These are phyloP conservation scores for Calypte anna DNA, from an alignment of 2,113 vertebrate genomes.

Conservation along the genomic window DNA sequence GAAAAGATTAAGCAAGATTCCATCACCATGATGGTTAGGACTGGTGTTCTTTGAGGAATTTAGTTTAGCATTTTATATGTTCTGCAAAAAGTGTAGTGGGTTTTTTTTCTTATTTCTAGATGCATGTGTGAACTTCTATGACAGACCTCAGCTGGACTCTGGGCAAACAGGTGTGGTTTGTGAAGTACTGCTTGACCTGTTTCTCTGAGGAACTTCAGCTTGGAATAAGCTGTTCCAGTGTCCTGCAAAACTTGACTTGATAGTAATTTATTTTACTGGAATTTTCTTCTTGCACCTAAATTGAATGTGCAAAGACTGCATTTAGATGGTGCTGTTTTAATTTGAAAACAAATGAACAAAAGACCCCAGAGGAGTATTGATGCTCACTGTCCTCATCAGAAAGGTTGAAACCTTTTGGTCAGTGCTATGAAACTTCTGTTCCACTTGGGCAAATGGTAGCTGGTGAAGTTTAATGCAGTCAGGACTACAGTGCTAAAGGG, in stretches of 20 bases:
- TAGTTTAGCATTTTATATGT: not conserved
- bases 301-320: not conserved
- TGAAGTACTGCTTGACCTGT: not conserved
- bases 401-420: not conserved
- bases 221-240: not conserved
- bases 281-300: not conserved
- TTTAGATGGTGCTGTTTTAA: not conserved
- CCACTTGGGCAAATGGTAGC: not conserved
- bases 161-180: not conserved
- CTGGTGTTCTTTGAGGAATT: not conserved
- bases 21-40: not conserved
- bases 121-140: not conserved
- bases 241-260: not conserved
- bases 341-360: not conserved
- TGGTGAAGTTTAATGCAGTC: not conserved
- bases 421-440: not conserved
- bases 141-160: not conserved
- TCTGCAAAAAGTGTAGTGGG: not conserved
- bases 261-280: not conserved
- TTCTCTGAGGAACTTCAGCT: not conserved
- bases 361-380: fast-evolving
- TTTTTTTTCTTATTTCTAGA: not conserved
- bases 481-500: not conserved
- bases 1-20: not conserved
- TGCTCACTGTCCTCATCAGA: not conserved